A percentile compares a stretch with the other conserved stretches of the same genome.
phyloP scores from a whole-genome alignment of 2,888 invertebrate genomes.

The Caradrina kadenii region DNA sequence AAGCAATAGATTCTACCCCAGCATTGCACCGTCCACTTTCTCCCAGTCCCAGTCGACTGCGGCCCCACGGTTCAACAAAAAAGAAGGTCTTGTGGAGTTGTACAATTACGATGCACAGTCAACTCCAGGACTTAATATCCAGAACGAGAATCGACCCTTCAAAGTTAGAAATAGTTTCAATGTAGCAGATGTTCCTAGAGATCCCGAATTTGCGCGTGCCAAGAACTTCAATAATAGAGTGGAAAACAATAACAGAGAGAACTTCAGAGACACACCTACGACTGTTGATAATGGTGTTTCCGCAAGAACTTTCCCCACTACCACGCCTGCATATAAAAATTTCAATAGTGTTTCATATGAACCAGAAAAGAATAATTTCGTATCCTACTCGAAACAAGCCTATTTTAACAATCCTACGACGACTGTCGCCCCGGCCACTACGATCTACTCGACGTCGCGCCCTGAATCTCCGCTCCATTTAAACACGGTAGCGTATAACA shows the following conservation, averaged over 20 bases:
- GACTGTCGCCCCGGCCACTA: slow-evolving; percentile 73
- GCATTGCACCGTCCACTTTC: slow-evolving; percentile 75
- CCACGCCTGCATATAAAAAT: slow-evolving; percentile 80
- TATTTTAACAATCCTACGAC: slow-evolving; percentile 77
- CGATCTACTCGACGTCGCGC: slow-evolving; percentile 77
- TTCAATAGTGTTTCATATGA: slow-evolving; percentile 85
- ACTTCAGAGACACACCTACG: slow-evolving; percentile 59
- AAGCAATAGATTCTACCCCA: slow-evolving; percentile 73
- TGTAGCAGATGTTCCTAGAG: slow-evolving; percentile 76
- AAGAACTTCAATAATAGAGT: slow-evolving; percentile 69
- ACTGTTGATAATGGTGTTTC: slow-evolving; percentile 73
- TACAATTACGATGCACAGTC: slow-evolving; percentile 87
- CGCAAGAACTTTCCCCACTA: slow-evolving; percentile 73
- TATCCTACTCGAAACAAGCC: slow-evolving; percentile 79
- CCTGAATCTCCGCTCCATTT: slow-evolving; percentile 77
- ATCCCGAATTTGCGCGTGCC: slow-evolving; percentile 76
- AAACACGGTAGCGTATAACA: slow-evolving; percentile 86
- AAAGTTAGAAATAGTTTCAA: slow-evolving; percentile 83
- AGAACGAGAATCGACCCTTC: slow-evolving; percentile 79
- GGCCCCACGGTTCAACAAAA: slow-evolving; percentile 79
- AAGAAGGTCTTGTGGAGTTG: slow-evolving; percentile 84
- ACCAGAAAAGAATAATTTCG: slow-evolving; percentile 83
- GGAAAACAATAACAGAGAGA: slow-evolving; percentile 48
- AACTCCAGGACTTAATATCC: slow-evolving; percentile 77
- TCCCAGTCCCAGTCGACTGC: slow-evolving; percentile 75